Conservation (phyloP, 2,888 invertebrate species). For the Serripes groenlandicus region DNA sequence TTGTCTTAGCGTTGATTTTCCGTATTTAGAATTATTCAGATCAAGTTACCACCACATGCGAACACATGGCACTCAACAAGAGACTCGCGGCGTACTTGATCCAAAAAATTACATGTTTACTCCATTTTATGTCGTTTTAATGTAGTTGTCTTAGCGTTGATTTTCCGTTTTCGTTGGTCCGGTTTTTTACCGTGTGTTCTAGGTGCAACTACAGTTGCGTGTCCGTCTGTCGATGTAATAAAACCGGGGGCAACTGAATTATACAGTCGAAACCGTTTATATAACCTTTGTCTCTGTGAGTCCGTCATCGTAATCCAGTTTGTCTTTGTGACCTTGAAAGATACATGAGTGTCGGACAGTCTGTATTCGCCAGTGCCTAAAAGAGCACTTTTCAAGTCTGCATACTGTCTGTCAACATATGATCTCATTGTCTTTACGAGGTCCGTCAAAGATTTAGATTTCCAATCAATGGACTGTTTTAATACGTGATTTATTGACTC, state of each 20-base stretch:
- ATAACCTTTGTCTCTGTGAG: background rate
- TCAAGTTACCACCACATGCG: too few species aligned
- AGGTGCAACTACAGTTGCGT: background rate
- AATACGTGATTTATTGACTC: background rate
- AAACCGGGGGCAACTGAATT: background rate
- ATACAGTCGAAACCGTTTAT: background rate
- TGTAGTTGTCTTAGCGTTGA: background rate
- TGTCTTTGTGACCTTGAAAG: background rate
- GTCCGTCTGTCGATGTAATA: background rate
- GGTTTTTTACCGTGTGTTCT: background rate
- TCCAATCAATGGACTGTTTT: background rate
- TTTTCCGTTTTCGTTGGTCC: background rate
- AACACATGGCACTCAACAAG: too few species aligned
- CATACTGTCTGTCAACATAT: background rate
- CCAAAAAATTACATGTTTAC: too few species aligned
- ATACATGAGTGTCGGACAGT: background rate
- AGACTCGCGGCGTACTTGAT: too few species aligned
- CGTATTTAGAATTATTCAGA: too few species aligned
- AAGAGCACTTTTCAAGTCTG: background rate
- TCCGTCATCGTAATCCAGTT: background rate
- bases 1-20: too few species aligned
- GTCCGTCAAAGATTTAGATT: background rate
- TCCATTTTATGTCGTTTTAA: background rate
- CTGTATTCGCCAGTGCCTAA: background rate
- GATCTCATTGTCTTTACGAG: background rate